Base-by-base conservation (phyloP, 2,888 invertebrate species). In the Taphrorychus bicolor region DNA sequence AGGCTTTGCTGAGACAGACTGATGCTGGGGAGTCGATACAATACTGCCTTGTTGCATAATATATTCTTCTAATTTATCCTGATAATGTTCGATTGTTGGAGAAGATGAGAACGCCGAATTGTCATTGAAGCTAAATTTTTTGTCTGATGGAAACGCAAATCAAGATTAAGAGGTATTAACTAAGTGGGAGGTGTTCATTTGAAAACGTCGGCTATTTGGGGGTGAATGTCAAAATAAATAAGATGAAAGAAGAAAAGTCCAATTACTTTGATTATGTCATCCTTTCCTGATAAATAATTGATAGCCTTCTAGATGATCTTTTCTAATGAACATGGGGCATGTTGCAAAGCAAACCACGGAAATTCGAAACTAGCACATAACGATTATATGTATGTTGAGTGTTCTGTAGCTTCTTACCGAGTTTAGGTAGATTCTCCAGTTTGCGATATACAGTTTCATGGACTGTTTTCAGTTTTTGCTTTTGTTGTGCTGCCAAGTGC, bases 401-500 rank as follows among this genome's bases (percentile, higher is more conserved):
- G 17, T 18, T 2, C 17, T 11, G 16, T 11, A 16, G 7, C 0
- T 9, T 41, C 70, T 62, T 60, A 75, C 75, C 73, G 14, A 69
- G 17, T 67, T 71, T 73, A 2, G 71, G 72, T 53, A 74, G 56
- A 18, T 61, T 58, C 59, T 76, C 75, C 73, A 70, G 63, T 54
- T 73, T 64, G 0, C 70, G 69, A 54, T 75, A 84, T 70, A 86
- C 79, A 32, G 75, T 71, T 14, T 80, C 76, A 65, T 84, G 85
- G 2, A 84, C 82, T 19, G 77, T 76, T 62, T 74, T 76, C 49
- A 85, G 73, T 71, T 83, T 81, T 61, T 76, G 75, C 54, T 79
- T 78, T 70, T 85, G 83, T 57, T 77, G 77, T 7, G 78, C 66
- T 32, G 76, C 78, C 59, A 84, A 80, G 68, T 78, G 79, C 53